Conservation (phyloP, 2,113 vertebrate species). For the Guaruba guarouba region DNA sequence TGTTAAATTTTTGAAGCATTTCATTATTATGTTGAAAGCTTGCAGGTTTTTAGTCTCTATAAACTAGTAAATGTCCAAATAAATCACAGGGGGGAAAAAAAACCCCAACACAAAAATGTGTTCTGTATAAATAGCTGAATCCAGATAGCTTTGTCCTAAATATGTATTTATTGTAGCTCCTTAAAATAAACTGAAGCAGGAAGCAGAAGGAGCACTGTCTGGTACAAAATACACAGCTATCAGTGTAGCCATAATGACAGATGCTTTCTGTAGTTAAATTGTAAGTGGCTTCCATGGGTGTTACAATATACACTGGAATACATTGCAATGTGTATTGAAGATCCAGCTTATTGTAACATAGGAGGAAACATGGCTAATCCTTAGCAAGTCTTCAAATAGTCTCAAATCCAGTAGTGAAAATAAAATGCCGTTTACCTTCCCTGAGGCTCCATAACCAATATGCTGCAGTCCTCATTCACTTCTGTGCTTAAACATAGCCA, state of each 20-base stretch:
- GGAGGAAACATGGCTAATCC: background rate
- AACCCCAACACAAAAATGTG: background rate
- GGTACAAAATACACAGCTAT: background rate
- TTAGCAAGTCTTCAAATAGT: background rate
- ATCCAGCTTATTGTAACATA: fast-evolving
- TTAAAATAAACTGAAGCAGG: background rate
- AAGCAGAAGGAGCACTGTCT: background rate
- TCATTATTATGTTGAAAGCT: background rate
- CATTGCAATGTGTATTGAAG: background rate
- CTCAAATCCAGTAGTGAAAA: background rate
- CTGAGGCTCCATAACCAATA: fast-evolving
- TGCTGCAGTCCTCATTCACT: background rate
- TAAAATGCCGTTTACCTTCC: background rate
- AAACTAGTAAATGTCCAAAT: background rate
- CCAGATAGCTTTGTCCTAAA: background rate
- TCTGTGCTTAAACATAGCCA: background rate
- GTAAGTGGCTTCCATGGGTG: background rate
- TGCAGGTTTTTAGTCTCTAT: background rate
- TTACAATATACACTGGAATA: background rate
- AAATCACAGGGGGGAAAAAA: background rate
- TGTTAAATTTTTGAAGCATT: background rate
- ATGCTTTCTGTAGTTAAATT: background rate
- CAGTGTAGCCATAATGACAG: background rate
- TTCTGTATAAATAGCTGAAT: background rate
- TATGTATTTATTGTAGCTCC: background rate